phyloP scores from a whole-genome alignment of 2,113 vertebrate genomes.

The Urocynchramus pylzowi region DNA sequence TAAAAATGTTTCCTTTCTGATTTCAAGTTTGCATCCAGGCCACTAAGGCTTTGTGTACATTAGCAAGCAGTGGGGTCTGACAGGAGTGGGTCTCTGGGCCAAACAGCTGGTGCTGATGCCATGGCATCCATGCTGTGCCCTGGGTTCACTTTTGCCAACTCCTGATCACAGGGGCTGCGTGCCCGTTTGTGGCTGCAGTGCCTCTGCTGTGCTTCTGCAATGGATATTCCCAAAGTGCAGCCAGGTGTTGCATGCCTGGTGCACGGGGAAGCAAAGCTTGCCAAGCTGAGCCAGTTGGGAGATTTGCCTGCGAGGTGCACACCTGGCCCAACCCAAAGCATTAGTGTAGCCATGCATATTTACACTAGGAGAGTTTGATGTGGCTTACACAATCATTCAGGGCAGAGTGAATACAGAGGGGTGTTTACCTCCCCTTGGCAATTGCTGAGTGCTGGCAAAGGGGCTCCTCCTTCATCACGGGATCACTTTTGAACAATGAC shows the following conservation, averaged over 20 bases:
- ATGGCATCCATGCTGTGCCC: not conserved
- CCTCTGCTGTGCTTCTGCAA: not conserved
- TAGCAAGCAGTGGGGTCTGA: not conserved
- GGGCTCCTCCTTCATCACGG: not conserved
- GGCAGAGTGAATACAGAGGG: not conserved
- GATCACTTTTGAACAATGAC: not conserved
- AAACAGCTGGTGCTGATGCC: not conserved
- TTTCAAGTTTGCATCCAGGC: not conserved
- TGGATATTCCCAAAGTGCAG: not conserved
- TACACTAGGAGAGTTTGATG: not conserved
- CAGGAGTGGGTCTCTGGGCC: not conserved
- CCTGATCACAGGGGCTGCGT: not conserved
- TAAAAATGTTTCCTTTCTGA: not conserved
- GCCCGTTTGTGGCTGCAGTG: not conserved
- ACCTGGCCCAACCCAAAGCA: not conserved
- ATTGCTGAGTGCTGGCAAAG: not conserved
- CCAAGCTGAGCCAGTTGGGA: rapidly evolving
- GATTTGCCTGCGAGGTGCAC: not conserved
- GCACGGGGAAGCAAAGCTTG: not conserved
- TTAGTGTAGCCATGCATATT: not conserved
- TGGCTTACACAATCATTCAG: not conserved
- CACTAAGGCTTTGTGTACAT: not conserved
- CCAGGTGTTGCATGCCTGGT: not conserved
- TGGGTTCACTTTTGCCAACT: rapidly evolving
- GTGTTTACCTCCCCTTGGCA: not conserved